phyloP scores from a whole-genome alignment of 2,113 vertebrate genomes.

The Apistogramma diplotaenia region DNA sequence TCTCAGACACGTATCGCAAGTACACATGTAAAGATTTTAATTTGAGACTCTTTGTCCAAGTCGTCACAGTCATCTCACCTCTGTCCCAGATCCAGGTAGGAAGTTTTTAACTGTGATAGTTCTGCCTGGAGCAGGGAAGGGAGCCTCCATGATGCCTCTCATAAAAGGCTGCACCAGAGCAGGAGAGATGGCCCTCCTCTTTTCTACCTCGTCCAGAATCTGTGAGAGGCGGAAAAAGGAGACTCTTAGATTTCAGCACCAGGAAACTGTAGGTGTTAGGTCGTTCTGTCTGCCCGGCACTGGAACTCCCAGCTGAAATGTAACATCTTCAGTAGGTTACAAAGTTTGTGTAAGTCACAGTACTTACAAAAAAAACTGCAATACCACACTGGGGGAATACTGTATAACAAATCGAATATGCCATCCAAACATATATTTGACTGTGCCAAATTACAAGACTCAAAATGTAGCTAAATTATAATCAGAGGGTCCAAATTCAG shows the following conservation, averaged over 20 bases:
- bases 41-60: background rate
- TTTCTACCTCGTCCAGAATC: constrained; percentile 98
- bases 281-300: background rate
- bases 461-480: background rate
- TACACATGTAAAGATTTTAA: background rate
- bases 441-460: background rate
- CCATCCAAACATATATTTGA: background rate
- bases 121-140: constrained; percentile 91
- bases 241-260: background rate
- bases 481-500: background rate
- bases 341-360: background rate
- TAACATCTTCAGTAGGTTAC: background rate
- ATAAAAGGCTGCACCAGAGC: constrained; percentile 97
- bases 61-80: constrained; percentile 73
- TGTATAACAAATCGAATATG: background rate
- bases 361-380: background rate
- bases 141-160: constrained; percentile 96
- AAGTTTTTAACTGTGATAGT: constrained; percentile 95
- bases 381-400: no score
- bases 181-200: constrained; percentile 92
- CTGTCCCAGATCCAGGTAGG: constrained; percentile 93
- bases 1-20: background rate
- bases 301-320: background rate
- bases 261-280: background rate
- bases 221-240: constrained; percentile 49